phyloP scores from a whole-genome alignment of 2,113 vertebrate species.

The zebrafish (Danio rerio) region GRCz12tu NC_133186.1:32846001-32846500 shows the following conservation, averaged over 20 bases:
- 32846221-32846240: background rate
- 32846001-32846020: slow-evolving; percentile 2
- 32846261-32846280: background rate
- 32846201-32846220: background rate
- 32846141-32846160: background rate
- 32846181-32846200: background rate
- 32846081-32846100: background rate
- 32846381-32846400: no score
- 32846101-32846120: background rate
- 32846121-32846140: background rate
- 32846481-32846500: no score
- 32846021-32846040: slow-evolving; percentile 1
- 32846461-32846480: no score
- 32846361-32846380: no score
- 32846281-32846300: background rate
- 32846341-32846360: no score
- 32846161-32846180: background rate
- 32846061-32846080: slow-evolving; percentile 16
- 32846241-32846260: background rate
- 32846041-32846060: slow-evolving; percentile 3
- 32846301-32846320: background rate
- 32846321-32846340: background rate
- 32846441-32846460: no score
- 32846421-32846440: no score
- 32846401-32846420: no score